Evolutionary conservation across 2,113 vertebrate species (phyloP).

Genomic region (Miniopterus natalensis): DNA sequence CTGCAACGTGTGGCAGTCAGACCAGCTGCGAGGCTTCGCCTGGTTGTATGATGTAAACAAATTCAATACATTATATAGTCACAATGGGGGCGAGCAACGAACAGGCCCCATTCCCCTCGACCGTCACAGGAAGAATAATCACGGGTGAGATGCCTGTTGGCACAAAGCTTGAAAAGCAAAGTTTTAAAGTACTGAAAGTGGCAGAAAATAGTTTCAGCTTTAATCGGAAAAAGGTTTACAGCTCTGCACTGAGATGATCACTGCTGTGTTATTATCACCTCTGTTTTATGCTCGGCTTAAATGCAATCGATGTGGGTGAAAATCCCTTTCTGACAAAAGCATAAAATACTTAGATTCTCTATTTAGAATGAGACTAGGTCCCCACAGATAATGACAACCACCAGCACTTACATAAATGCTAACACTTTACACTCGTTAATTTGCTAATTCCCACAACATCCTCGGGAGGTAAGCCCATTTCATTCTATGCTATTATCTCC

Average conservation of each 20-base stretch:
- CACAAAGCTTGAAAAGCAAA: slow-evolving; percentile 77
- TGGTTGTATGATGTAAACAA: slow-evolving; percentile 83
- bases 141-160: slow-evolving; percentile 58
- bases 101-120: slow-evolving; percentile 60
- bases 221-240: slow-evolving; percentile 69
- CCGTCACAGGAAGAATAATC: slow-evolving; percentile 76
- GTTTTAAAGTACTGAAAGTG: slow-evolving; percentile 68
- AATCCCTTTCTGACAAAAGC: slow-evolving; percentile 26
- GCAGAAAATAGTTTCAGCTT: slow-evolving; percentile 67
- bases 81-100: slow-evolving; percentile 85
- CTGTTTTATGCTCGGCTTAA: slow-evolving; percentile 71
- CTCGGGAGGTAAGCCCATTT: slow-evolving; percentile 72
- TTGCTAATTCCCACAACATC: slow-evolving; percentile 80
- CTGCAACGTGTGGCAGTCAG: slow-evolving; percentile 77
- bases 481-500: slow-evolving; percentile 78
- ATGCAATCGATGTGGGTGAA: neutral
- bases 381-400: slow-evolving; percentile 76
- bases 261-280: slow-evolving; percentile 77
- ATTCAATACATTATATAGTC: slow-evolving; percentile 83
- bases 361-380: slow-evolving; percentile 69
- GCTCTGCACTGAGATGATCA: slow-evolving; percentile 56
- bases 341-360: slow-evolving; percentile 71
- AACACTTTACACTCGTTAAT: slow-evolving; percentile 79
- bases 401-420: slow-evolving; percentile 78
- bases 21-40: slow-evolving; percentile 78